Percentiles rank a stretch among this genome's conserved stretches.
Evolutionary conservation across 2,797 vertebrate genomes (phyloP).

Genomic region (Cottoperca gobio): DNA sequence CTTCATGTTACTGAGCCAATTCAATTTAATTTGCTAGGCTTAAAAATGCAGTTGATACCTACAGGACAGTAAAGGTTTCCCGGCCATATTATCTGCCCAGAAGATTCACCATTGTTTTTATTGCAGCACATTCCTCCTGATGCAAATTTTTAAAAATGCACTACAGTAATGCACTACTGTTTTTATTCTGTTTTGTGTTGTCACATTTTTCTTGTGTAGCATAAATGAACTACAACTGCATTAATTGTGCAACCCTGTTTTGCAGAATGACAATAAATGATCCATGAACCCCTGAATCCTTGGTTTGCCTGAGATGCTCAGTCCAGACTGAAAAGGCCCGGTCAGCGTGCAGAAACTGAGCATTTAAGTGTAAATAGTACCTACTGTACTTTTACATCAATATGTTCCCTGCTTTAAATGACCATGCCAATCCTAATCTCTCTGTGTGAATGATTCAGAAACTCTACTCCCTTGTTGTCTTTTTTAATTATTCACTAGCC

Average conservation of each 20-base stretch:
- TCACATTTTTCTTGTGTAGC: too few relatives aligned
- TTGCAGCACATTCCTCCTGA: too few relatives aligned
- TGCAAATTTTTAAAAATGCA: too few relatives aligned
- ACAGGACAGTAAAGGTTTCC: neutral
- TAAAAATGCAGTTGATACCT: neutral
- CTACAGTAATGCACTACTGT: too few relatives aligned
- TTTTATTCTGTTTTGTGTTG: too few relatives aligned
- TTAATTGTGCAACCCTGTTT: too few relatives aligned
- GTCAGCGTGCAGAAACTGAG: neutral
- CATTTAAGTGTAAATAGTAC: neutral
- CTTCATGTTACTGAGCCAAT: neutral
- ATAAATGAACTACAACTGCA: too few relatives aligned
- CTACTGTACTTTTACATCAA: neutral
- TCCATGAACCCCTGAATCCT: too few relatives aligned
- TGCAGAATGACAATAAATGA: too few relatives aligned
- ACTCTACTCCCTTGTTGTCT: neutral
- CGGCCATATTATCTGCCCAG: too few relatives aligned
- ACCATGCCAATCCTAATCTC: neutral
- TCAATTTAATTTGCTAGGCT: neutral
- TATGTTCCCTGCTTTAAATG: neutral
- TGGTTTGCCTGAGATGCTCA: neutral
- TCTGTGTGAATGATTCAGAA: constrained; percentile 7
- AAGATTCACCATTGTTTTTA: too few relatives aligned
- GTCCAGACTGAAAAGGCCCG: neutral
- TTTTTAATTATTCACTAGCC: constrained; percentile 10